Evolutionary conservation across 2,113 vertebrate species (phyloP), one percentile per base, ranked within the genome.

Genomic region (Chrysochloris asiatica): DNA sequence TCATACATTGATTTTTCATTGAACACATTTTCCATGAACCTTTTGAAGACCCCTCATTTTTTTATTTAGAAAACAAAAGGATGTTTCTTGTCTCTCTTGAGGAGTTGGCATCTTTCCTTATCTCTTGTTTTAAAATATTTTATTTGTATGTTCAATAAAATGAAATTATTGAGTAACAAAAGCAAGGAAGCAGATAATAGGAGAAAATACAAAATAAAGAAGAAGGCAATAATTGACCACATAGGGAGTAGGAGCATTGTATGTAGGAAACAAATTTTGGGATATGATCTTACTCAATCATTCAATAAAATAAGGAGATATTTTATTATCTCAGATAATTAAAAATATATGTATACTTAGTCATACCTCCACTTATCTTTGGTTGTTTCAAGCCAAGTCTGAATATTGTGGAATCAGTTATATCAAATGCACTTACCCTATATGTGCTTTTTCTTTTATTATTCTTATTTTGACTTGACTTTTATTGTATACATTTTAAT

Each of bases 91-190:
- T 67, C 16, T 43, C n/a, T 47, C 47, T n/a, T n/a, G n/a, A 89
- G 24, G n/a, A 63, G 17, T 36, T 50, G 22, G 7, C 28, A 28
- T 52, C 13, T 17, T 52, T 52, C 50, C 50, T 52, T 52, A 52
- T 52, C 94, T 86, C 67, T 83, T 17, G 0, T 67, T 93, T 92
- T 45, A n/a, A 52, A 54, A 33, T 71, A 71, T 65, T 85, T 88
- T 41, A 41, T 75, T 73, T 47, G 8, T 3, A 6, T 71, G 79
- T 93, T 84, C 41, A 82, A 38, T 17, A 82, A 24, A 19, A 47
- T 47, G 54, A 82, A 89, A 52, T 17, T 47, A 7, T 28, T n/a
- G 45, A 65, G 30, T 56, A 24, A 67, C 33, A 24, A 22, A 59
- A 24, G n/a, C 17, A 48, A 63, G 22, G 12, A 30, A 24, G 80